These are phyloP conservation scores for Hetaerina titia DNA, from an alignment of 2,888 invertebrate species.

Conservation along the genomic window DNA sequence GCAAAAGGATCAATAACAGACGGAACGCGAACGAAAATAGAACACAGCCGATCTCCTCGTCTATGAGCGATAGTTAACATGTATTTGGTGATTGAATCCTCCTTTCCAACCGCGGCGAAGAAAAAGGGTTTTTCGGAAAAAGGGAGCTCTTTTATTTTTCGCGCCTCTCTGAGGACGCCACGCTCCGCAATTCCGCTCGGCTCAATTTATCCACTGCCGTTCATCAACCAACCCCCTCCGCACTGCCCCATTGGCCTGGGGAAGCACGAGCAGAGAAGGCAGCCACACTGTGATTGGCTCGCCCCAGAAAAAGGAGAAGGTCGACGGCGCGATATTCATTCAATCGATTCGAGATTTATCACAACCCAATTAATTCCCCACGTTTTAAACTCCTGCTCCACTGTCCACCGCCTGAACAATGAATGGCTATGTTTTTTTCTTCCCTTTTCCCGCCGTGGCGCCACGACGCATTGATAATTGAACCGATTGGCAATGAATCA, in stretches of 20 bases:
- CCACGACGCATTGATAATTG: slow-evolving; percentile 31
- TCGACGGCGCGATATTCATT: slow-evolving; percentile 33
- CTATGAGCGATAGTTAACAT: too few species aligned
- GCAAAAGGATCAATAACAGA: too few species aligned
- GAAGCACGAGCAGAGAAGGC: neutral
- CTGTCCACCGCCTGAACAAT: slow-evolving; percentile 39
- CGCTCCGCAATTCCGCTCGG: neutral
- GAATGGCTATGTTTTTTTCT: neutral
- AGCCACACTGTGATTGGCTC: neutral
- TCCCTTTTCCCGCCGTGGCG: neutral
- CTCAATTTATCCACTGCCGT: neutral
- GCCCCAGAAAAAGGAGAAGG: neutral
- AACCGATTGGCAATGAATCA: slow-evolving; percentile 29
- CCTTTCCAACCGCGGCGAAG: neutral
- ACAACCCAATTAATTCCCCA: slow-evolving; percentile 48
- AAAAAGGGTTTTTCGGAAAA: neutral
- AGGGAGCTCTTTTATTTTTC: neutral
- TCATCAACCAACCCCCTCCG: neutral
- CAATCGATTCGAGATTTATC: slow-evolving; percentile 67
- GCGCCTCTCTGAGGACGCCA: neutral
- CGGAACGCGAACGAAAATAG: too few species aligned
- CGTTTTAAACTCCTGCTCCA: slow-evolving; percentile 29
- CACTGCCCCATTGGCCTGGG: neutral
- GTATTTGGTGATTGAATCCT: neutral
- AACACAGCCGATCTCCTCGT: too few species aligned